Percentiles rank a stretch among this genome's conserved stretches.
phyloP scores from a whole-genome alignment of 2,113 vertebrate genomes.

The Bubo bubo region DNA sequence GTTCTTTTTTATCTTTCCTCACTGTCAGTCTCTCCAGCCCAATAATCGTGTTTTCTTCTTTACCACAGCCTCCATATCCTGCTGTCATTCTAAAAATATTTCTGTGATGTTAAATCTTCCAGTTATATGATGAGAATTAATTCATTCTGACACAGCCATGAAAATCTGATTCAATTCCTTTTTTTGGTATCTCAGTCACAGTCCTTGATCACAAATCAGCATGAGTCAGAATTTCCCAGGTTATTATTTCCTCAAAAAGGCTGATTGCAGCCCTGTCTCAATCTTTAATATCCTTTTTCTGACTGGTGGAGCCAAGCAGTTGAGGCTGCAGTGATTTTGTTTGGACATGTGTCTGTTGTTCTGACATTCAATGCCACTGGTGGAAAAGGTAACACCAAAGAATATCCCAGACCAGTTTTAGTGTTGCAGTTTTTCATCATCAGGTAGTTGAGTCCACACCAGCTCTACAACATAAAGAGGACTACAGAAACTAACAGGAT shows the following conservation, averaged over 20 bases:
- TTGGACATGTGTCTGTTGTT: neutral
- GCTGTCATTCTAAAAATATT: conserved; percentile 57
- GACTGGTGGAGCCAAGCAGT: neutral
- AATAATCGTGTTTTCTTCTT: conserved; percentile 51
- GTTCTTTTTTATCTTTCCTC: conserved; percentile 3
- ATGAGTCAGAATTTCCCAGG: conserved; percentile 67
- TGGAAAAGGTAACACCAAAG: neutral
- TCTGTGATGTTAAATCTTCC: conserved; percentile 57
- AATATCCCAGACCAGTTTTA: neutral
- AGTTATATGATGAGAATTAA: conserved; percentile 57
- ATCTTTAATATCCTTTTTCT: conserved; percentile 45
- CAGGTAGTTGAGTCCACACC: neutral
- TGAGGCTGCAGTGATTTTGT: neutral
- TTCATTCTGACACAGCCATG: conserved; percentile 57
- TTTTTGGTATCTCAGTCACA: conserved; percentile 57
- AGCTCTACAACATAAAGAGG: neutral
- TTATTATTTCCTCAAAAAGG: conserved; percentile 61
- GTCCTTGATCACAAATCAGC: conserved; percentile 64
- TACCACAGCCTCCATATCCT: conserved; percentile 29
- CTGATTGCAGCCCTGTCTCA: conserved; percentile 5
- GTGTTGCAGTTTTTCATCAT: neutral
- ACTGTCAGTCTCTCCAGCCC: neutral
- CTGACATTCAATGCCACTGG: neutral
- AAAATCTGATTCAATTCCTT: conserved; percentile 64
- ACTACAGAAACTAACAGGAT: neutral